A percentile compares a stretch with the other conserved stretches of the same genome.
Evolutionary conservation across 1,140 invertebrate genomes (phyloP).

Genomic region (Heliconius melpomene): DNA sequence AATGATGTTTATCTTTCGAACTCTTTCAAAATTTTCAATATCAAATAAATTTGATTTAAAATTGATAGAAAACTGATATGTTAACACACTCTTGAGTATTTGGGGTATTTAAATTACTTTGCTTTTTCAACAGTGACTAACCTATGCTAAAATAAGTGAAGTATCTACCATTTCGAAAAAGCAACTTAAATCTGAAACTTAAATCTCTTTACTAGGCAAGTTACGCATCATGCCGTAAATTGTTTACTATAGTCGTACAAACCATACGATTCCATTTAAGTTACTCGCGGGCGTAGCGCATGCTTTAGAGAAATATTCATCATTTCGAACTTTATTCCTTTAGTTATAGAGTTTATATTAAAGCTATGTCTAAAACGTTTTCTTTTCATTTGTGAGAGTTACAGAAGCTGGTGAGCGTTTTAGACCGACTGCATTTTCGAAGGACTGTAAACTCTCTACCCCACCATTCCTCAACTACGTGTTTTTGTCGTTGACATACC

Average conservation of each 20-base stretch:
- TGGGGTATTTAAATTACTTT: not conserved
- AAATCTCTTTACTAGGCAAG: slow-evolving; percentile 60
- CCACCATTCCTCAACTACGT: slow-evolving; percentile 65
- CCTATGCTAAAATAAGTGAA: slow-evolving; percentile 23
- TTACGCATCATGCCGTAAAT: slow-evolving; percentile 66
- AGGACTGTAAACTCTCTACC: slow-evolving; percentile 71
- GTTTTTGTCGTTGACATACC: slow-evolving; percentile 76
- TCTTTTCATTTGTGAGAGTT: slow-evolving; percentile 60
- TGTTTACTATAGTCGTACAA: slow-evolving; percentile 68
- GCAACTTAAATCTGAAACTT: too few species aligned
- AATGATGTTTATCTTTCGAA: not conserved
- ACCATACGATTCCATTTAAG: slow-evolving; percentile 66
- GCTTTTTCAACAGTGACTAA: slow-evolving; percentile 7
- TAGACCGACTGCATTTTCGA: slow-evolving; percentile 73
- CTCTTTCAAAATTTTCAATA: not conserved
- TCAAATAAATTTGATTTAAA: not conserved
- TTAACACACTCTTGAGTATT: not conserved
- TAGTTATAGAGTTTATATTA: slow-evolving; percentile 46
- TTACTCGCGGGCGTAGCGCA: slow-evolving; percentile 55
- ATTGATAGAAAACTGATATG: not conserved
- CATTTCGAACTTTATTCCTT: slow-evolving; percentile 24
- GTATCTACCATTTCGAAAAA: slow-evolving; percentile 20
- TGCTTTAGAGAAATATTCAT: slow-evolving; percentile 38
- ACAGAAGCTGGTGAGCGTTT: slow-evolving; percentile 64
- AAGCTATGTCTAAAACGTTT: slow-evolving; percentile 26